Evolutionary conservation across 1,140 invertebrate genomes (phyloP), one percentile per base, ranked within the genome.

Genomic region (Teleopsis dalmanni): DNA sequence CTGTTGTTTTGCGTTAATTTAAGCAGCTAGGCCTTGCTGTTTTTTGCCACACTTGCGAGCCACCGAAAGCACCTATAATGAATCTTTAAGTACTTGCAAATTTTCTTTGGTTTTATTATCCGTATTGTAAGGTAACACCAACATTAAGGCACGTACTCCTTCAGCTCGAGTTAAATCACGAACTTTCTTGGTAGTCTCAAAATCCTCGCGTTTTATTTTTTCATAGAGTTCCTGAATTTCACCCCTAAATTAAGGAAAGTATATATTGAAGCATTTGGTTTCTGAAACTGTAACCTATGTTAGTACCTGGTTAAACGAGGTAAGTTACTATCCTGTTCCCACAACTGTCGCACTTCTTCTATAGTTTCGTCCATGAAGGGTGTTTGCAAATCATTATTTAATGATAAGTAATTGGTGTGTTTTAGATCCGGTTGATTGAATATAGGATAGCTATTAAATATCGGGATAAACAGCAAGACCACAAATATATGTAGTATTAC

Each of bases 201-300:
- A 53, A 70, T 74, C 54, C 67, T 73, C 14, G 54, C 67, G 57
- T 0, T 76, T 77, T 5, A 80, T 77, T 42, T 80, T 78, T 31
- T 74, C 65, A 13, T 80, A 68, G 21, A 80, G 73, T 6, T 76
- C 72, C 8, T 79, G 63, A 36, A 81, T 81, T 37, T 81, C 75
- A 8, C 65, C 62, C 18, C 77, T 69, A 21, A 18, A 51, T 43
- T 35, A 8, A 18, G 11, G 23, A 48, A 23, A 27, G 11, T 27
- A 43, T 27, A 27, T 29, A 22, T 43, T 43, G 10, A 27, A 27
- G n/a, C n/a, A n/a, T n/a, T n/a, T n/a, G n/a, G n/a, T n/a, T n/a
- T n/a, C n/a, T n/a, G 14, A 7, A 14, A 34, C 9, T 14, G 14
- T 21, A 48, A 29, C 10, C 13, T 19, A 18, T 23, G 22, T 19